Conservation (phyloP, 2,888 invertebrate species). For the Trissolcus japonicus region DNA sequence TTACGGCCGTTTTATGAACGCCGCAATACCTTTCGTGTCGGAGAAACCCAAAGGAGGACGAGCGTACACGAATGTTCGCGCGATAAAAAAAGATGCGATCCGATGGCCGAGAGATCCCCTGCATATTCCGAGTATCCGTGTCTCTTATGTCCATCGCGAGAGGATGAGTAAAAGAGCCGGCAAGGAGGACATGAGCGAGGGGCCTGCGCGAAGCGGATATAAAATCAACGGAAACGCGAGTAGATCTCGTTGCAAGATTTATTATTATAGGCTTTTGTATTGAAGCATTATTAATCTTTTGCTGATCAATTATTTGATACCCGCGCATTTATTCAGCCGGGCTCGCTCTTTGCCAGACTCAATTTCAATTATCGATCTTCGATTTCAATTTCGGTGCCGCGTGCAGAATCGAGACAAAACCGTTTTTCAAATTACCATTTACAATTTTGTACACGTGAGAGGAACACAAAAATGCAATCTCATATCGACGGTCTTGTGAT, state of each 20-base stretch:
- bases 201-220: slow-evolving; percentile 40
- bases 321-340: slow-evolving; percentile 21
- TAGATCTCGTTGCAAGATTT: slow-evolving; percentile 46
- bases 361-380: slow-evolving; percentile 48
- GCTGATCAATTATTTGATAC: slow-evolving; percentile 54
- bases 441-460: background rate
- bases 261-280: slow-evolving; percentile 30
- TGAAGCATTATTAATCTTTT: slow-evolving; percentile 41
- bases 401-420: background rate
- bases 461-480: too few species aligned
- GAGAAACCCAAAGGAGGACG: slow-evolving; percentile 38
- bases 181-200: slow-evolving; percentile 43
- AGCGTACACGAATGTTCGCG: background rate
- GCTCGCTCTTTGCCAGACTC: slow-evolving; percentile 2
- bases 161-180: slow-evolving; percentile 46
- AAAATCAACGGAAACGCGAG: slow-evolving; percentile 36
- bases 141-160: slow-evolving; percentile 50
- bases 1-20: slow-evolving; percentile 76
- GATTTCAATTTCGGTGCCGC: slow-evolving; percentile 8
- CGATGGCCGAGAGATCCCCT: slow-evolving; percentile 36
- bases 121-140: slow-evolving; percentile 52
- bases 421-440: too few species aligned
- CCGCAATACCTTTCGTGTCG: slow-evolving; percentile 64
- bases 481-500: too few species aligned
- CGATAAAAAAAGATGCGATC: slow-evolving; percentile 19